A percentile compares a stretch with the other conserved stretches of the same genome.
Evolutionary conservation across 2,888 invertebrate species (phyloP).

Genomic region (Ectemnius lituratus): DNA sequence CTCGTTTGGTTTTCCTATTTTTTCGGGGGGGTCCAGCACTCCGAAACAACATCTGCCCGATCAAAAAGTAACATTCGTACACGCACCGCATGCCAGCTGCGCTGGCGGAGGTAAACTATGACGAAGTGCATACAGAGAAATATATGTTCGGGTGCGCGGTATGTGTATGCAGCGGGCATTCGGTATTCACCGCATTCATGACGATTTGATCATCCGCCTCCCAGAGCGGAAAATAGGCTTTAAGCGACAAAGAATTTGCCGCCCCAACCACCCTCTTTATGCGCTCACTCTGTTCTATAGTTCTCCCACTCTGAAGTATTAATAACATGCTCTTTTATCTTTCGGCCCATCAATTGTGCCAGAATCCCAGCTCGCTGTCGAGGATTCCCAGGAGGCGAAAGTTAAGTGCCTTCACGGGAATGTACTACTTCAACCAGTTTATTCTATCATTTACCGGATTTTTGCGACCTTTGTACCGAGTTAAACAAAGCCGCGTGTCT

Average conservation of each 20-base stretch:
- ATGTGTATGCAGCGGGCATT: neutral
- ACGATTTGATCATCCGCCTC: neutral
- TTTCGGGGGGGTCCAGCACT: slow-evolving; percentile 12
- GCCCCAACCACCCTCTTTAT: neutral
- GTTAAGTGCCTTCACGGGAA: too few species aligned
- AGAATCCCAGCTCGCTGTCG: too few species aligned
- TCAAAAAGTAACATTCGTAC: neutral
- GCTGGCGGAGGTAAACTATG: too few species aligned
- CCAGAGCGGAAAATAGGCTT: slow-evolving; percentile 1
- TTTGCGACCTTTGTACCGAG: too few species aligned
- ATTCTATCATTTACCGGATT: too few species aligned
- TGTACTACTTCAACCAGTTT: too few species aligned
- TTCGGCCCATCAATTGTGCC: too few species aligned
- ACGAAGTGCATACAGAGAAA: too few species aligned
- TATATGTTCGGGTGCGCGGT: too few species aligned
- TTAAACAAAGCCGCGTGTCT: too few species aligned
- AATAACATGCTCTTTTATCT: slow-evolving; percentile 1
- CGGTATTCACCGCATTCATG: neutral
- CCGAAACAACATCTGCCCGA: slow-evolving; percentile 3
- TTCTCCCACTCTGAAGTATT: neutral
- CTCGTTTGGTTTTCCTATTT: slow-evolving; percentile 24
- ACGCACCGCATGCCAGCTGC: neutral
- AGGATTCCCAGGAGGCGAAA: too few species aligned
- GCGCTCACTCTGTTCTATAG: neutral
- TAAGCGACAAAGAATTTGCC: neutral